Percentiles rank a stretch among this genome's conserved stretches.
Conservation (phyloP, 2,888 invertebrate species). For the Synergus gifuensis region DNA sequence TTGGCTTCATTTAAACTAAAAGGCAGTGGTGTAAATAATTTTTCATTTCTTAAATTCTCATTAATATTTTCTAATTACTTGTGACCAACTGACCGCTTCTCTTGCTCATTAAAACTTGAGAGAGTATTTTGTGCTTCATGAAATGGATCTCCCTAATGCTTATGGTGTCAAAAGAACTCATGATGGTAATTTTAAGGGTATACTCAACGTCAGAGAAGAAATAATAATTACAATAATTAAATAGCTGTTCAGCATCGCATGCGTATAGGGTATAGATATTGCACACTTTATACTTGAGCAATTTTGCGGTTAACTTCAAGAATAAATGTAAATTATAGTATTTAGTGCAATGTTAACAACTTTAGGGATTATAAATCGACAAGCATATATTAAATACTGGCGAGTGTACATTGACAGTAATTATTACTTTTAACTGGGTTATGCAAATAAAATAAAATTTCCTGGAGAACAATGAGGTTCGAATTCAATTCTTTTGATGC, state of each 20-base stretch:
- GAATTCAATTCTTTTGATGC: neutral
- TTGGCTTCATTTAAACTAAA: too few relatives aligned
- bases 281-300: neutral
- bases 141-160: neutral
- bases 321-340: constrained; percentile 1
- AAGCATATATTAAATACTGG: neutral
- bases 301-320: neutral
- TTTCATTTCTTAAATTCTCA: neutral
- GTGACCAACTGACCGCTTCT: neutral
- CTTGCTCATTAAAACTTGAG: neutral
- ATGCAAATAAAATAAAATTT: neutral
- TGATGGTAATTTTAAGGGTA: neutral
- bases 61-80: neutral
- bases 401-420: neutral
- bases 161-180: neutral
- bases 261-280: neutral
- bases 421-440: neutral
- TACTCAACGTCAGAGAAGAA: neutral
- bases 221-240: neutral
- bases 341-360: neutral
- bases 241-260: neutral
- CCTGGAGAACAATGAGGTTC: neutral
- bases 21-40: too few relatives aligned
- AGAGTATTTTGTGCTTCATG: neutral
- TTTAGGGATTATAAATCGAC: neutral